Base-by-base conservation (phyloP, 2,113 vertebrate genomes). In the Anolis carolinensis region DNA sequence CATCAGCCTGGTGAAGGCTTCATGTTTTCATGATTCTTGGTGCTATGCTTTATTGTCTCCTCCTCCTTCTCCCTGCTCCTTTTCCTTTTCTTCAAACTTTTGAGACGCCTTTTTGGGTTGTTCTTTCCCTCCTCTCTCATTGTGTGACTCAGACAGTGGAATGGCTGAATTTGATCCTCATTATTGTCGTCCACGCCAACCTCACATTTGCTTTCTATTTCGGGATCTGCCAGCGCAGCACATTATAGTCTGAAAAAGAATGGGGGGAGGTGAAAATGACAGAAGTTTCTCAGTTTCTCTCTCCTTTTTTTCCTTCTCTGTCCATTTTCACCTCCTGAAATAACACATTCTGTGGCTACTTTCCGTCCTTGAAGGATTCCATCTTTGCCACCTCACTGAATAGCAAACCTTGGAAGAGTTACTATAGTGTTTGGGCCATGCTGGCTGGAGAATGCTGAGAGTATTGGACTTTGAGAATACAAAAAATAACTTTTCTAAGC, bases 131-230 rank as follows among this genome's bases (percentile, higher is more conserved):
- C 70, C 20, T 73, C 32, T 88, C 86, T 48, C 76, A 65, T 11
- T 83, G 14, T 88, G 81, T 65, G 82, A 83, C 74, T 87, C 75
- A 50, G 55, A 39, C 23, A n/a, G 34, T 86, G 85, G 85, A 86
- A 86, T 84, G 6, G 14, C 71, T 20, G 90, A 79, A 48, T 86
- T 79, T 84, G 4, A 78, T 79, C 27, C 76, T 80, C 80, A 39
- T 81, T 85, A 86, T 67, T 11, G 76, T 86, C 70, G 11, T 71
- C 59, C 84, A 59, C 88, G 94, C 95, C 95, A 94, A 92, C 79
- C 87, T 90, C 92, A 91, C 94, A 93, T 93, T 95, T 92, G 95
- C 93, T 93, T 94, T 90, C 94, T 93, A 94, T 95, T 95, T 95
- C 89, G 59, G 93, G 90, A 95, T 93, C 91, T 89, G 93, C 94